Conservation (phyloP, 2,888 invertebrate species). For the Gisinianus flammeolus region DNA sequence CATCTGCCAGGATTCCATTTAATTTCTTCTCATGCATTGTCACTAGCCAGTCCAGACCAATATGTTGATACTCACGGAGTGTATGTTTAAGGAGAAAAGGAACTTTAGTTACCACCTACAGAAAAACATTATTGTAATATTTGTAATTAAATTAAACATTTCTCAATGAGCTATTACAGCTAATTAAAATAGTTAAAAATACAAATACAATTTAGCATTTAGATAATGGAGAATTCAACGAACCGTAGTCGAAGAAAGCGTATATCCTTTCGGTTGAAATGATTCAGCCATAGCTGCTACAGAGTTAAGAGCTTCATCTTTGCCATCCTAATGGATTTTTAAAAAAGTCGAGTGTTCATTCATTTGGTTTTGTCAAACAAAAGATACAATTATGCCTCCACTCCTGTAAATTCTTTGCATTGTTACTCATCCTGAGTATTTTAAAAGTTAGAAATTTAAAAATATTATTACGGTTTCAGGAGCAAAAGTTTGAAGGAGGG, state of each 20-base stretch:
- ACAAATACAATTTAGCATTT: neutral
- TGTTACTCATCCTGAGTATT: no score
- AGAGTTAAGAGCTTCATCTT: constrained; percentile 81
- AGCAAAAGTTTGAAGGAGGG: constrained; percentile 74
- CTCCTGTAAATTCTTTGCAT: no score
- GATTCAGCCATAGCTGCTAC: constrained; percentile 93
- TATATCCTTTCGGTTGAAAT: constrained; percentile 97
- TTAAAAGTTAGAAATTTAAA: constrained; percentile 31
- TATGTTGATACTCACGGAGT: constrained; percentile 94
- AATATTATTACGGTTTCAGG: constrained; percentile 50
- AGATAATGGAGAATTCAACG: neutral
- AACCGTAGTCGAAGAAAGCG: constrained; percentile 88
- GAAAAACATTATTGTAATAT: constrained; percentile 14
- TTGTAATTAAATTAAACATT: neutral
- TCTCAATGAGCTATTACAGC: neutral
- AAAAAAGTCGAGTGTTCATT: no score
- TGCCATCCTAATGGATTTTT: constrained; percentile 63
- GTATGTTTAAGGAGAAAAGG: constrained; percentile 90
- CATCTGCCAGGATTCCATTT: constrained; percentile 75
- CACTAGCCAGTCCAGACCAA: constrained; percentile 96
- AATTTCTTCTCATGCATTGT: constrained; percentile 93
- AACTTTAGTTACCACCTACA: constrained; percentile 84
- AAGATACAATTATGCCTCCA: no score
- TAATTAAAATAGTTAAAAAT: neutral
- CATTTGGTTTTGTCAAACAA: no score